phyloP scores from a whole-genome alignment of 2,797 vertebrate species.

The Glossophaga mutica region DNA sequence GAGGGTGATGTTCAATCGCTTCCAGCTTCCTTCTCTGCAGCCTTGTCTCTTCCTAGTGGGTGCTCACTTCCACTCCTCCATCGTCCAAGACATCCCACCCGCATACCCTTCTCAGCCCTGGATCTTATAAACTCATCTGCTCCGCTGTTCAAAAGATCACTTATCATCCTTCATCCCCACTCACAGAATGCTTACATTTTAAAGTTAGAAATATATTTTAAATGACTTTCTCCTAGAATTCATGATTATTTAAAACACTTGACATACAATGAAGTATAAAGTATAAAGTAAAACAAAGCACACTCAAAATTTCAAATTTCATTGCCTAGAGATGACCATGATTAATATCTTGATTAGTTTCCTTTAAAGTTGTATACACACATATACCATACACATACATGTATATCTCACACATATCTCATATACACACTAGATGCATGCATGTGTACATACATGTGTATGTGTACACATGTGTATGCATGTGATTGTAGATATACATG shows the following conservation, averaged over 20 bases:
- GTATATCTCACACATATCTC: too few relatives aligned
- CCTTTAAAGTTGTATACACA: not conserved
- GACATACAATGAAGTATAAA: not conserved
- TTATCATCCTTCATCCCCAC: not conserved
- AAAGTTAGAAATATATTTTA: not conserved
- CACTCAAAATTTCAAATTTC: not conserved
- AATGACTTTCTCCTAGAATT: not conserved
- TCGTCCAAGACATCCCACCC: too few relatives aligned
- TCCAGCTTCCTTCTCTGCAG: too few relatives aligned
- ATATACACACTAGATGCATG: too few relatives aligned
- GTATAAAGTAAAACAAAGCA: not conserved
- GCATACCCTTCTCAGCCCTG: not conserved
- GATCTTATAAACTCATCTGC: not conserved
- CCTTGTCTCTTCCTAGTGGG: too few relatives aligned
- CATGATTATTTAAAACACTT: not conserved
- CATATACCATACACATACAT: not conserved
- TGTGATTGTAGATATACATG: too few relatives aligned
- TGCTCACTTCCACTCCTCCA: fast-evolving
- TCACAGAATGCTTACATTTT: not conserved
- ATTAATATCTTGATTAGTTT: not conserved
- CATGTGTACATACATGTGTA: not conserved
- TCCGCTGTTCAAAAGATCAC: fast-evolving
- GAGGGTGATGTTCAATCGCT: not conserved
- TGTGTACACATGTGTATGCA: not conserved
- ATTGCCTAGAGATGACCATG: not conserved